Evolutionary conservation across 2,797 vertebrate genomes (phyloP).

Genomic region (Parauchenoglanis ngamensis): DNA sequence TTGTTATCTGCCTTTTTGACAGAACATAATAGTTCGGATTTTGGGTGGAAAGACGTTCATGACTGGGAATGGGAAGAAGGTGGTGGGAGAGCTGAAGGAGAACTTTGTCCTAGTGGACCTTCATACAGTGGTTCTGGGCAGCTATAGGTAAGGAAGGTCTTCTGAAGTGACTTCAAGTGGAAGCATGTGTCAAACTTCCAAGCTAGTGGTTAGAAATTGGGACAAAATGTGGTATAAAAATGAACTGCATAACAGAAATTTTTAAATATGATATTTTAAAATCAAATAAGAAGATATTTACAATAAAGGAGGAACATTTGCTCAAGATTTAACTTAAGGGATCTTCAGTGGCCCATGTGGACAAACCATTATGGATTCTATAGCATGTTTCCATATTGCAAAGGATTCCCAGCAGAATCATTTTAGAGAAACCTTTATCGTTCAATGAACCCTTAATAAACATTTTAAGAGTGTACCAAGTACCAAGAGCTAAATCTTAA

Average conservation of each 20-base stretch:
- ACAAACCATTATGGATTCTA: not conserved
- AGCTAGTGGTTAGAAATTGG: no score
- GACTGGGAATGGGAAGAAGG: constrained; percentile 74
- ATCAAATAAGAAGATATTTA: not conserved
- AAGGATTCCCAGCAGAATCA: not conserved
- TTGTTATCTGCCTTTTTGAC: constrained; percentile 23
- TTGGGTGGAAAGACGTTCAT: constrained; percentile 80
- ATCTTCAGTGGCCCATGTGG: not conserved
- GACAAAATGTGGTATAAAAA: not conserved
- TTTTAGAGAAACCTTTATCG: not conserved
- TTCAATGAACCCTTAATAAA: not conserved
- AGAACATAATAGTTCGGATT: constrained; percentile 82
- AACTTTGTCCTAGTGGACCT: constrained; percentile 86
- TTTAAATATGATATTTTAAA: not conserved
- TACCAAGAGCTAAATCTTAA: not conserved
- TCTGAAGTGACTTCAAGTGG: not conserved
- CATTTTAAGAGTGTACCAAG: not conserved
- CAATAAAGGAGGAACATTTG: not conserved
- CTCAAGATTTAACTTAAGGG: not conserved
- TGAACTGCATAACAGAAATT: not conserved
- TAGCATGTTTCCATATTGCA: no score
- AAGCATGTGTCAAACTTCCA: not conserved
- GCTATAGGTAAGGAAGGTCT: constrained; percentile 78
- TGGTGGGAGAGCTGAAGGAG: constrained; percentile 80
- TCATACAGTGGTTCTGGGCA: constrained; percentile 82